A percentile compares a stretch with the other conserved stretches of the same genome.
These are phyloP conservation scores for Drosophila paulistorum DNA, from an alignment of 1,140 invertebrate species.

Conservation along the genomic window DNA sequence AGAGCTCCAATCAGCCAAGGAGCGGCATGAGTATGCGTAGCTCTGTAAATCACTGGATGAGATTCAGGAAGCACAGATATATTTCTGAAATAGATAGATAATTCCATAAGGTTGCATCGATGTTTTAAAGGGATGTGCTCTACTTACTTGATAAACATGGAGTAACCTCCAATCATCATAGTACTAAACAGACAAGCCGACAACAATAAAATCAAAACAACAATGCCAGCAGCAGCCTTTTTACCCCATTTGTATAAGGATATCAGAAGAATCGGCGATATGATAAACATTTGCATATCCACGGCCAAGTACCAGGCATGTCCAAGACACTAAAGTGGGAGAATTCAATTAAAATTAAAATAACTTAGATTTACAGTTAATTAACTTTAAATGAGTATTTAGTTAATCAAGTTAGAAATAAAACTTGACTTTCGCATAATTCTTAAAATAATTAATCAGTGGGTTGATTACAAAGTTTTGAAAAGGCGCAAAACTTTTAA, in stretches of 20 bases:
- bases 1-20: constrained; percentile 4
- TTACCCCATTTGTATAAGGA: neutral
- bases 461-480: no score
- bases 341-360: neutral
- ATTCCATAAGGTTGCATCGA: neutral
- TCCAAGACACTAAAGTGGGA: neutral
- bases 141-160: neutral
- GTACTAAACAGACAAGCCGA: neutral
- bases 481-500: no score
- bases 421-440: no score
- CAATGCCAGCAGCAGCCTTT: neutral
- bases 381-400: neutral
- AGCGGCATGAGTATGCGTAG: neutral
- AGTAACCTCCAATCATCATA: constrained; percentile 5
- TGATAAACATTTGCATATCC: neutral
- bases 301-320: constrained; percentile 2
- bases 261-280: neutral
- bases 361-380: neutral
- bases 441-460: no score
- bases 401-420: no score
- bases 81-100: neutral
- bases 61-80: neutral
- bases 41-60: constrained; percentile 5
- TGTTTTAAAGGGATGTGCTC: neutral
- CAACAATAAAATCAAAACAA: neutral